Percentiles rank a stretch among this genome's conserved stretches.
These are phyloP conservation scores for Gymnocheta viridis DNA, from an alignment of 2,888 invertebrate genomes.

Conservation along the genomic window DNA sequence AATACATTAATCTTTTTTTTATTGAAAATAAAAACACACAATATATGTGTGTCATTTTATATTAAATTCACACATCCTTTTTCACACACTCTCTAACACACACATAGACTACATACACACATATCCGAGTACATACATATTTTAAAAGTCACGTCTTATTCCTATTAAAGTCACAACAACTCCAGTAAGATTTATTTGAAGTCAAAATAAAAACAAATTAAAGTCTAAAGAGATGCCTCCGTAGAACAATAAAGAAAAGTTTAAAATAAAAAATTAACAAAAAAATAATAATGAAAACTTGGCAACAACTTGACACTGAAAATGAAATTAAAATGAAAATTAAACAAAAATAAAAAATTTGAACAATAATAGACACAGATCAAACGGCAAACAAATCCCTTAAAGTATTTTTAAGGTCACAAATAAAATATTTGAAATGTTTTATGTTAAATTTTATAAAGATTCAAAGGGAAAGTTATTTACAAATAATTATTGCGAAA, in stretches of 20 bases:
- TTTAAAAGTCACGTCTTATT: conserved; percentile 26
- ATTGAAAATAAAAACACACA: conserved; percentile 6
- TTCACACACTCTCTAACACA: not conserved
- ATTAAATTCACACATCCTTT: conserved; percentile 23
- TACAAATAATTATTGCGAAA: no score
- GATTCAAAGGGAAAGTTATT: not conserved
- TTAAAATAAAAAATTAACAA: conserved; percentile 41
- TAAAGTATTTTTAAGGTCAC: not conserved
- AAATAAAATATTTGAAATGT: conserved; percentile 27
- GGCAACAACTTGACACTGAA: conserved; percentile 70
- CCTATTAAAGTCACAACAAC: not conserved
- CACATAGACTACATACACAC: not conserved
- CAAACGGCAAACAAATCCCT: not conserved
- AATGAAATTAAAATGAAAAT: conserved; percentile 51
- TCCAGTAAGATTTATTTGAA: conserved; percentile 44
- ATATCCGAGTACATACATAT: not conserved
- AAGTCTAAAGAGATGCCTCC: not conserved
- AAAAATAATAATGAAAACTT: not conserved
- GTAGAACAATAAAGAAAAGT: conserved; percentile 1
- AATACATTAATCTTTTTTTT: conserved; percentile 8
- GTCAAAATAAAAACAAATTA: conserved; percentile 31
- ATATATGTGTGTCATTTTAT: conserved; percentile 35
- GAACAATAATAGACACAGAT: not conserved
- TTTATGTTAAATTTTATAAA: not conserved
- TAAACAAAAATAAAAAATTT: not conserved